Base-by-base conservation (phyloP, 1,140 invertebrate genomes). In the Oppia nitens region DNA sequence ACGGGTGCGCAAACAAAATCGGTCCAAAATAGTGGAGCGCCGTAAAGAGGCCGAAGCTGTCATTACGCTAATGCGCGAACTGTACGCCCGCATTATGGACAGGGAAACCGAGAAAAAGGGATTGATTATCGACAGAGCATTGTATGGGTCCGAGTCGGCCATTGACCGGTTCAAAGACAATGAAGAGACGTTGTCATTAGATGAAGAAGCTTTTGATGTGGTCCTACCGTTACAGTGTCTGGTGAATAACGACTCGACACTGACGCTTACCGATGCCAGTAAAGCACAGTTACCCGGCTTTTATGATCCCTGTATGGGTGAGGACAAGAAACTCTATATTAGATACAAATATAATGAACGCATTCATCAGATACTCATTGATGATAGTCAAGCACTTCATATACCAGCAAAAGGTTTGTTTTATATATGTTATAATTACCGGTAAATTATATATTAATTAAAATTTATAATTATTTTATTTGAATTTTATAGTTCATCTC, bases 281-380 rank as follows among this genome's bases (percentile, higher is more conserved):
- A 96, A 95, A 80, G 84, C 84, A 68, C 85, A 94, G 69, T 72
- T 98, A 53, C 86, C 92, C 32, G 94, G 94, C 26, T 98, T 98
- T 72, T 98, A 87, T 72, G 94, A 98, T 72, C 90, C 92, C 0
- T 90, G 88, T 68, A 79, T 93, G 20, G 89, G 91, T 2, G 90
- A 96, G 64, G 83, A 88, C 4, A 98, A 98, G 71, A 79, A 79
- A 60, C 73, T 98, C 25, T 79, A 82, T 40, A 78, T 98, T 59
- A 79, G 85, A 65, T 98, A 97, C 70, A 78, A 81, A 65, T 95
- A 85, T 72, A 81, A 83, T 64, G 80, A 80, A 69, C 77, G 82
- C 66, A 73, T 79, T 4, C 84, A 94, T 70, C 77, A 84, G 67
- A 81, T 85, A 64, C 81, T 83, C n/a, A 73, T 94, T 26, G 73